Base-by-base conservation (phyloP, 2,888 invertebrate genomes). In the Toxonevra muliebris region DNA sequence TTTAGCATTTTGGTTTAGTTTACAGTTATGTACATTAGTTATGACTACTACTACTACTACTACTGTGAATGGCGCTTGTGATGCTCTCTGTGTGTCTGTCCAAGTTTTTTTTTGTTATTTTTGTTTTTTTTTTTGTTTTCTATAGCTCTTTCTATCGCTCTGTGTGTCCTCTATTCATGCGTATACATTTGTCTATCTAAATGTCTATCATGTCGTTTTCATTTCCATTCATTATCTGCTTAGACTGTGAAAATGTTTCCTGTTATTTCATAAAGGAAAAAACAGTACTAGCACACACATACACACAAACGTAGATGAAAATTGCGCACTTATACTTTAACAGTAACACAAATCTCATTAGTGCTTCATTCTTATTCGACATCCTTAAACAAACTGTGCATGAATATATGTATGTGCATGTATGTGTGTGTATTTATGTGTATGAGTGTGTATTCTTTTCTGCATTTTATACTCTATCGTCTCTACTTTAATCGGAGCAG, bases 271-370 rank as follows among this genome's bases (percentile, higher is more conserved):
- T 41, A 11, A 5, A 42, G 43, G 17, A 41, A 45, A 41, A 11
- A 19, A 20, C 45, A 17, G n/a, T n/a, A 59, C 45, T 45, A 45
- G 41, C 52, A 61, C 19, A 53, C 42, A 17, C 42, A 42, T 12
- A 17, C 52, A 61, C 12, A 52, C n/a, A 61, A 19, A 50, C 17
- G 15, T 13, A 3, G 19, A n/a, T 15, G 1, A n/a, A 17, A 41
- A n/a, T 7, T 8, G 13, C 42, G 15, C 1, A 20, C 43, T 43
- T 20, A 50, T 17, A 52, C 30, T 30, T 30, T 30, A 3, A 61
- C n/a, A 45, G 17, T 41, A 52, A 59, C 50, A 41, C 45, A 65
- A 65, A 65, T 65, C 65, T 65, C 65, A 65, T 65, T 65, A 65
- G 59, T 65, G 52, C 42, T 58, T 65, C 50, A 59, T 65, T 59